Base-by-base conservation (phyloP, 2,888 invertebrate species). In the Liposcelis brunnea region DNA sequence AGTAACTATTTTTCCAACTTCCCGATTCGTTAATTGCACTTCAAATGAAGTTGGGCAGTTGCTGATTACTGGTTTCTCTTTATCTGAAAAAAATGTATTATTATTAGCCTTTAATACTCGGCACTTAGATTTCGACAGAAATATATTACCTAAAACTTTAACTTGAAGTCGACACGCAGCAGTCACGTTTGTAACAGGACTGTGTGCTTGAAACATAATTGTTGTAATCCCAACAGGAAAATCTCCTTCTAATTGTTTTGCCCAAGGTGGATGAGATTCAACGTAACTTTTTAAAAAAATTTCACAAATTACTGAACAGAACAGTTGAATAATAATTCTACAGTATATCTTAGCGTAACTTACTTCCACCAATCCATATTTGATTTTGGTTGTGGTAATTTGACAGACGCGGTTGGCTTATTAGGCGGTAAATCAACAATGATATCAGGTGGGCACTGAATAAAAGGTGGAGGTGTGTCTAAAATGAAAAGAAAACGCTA, bases 361-460 rank as follows among this genome's bases (percentile, higher is more conserved):
- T 61, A 72, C 71, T 68, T 67, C 62, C 66, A 65, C 70, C 71
- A 77, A 57, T 78, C 75, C 55, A 77, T 68, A 59, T 78, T 78
- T 31, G 78, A 73, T 54, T 72, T 59, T 1, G 71, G 71, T 45
- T 70, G 64, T 2, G 71, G 68, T 46, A 74, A 67, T 40, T 63
- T 60, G 36, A 73, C 65, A 47, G 63, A 58, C 52, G 67, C 64
- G 12, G 64, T 61, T 34, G 58, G 61, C 51, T 68, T 64, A 33
- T 68, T 65, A 15, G 61, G 56, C 32, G 68, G 66, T 40, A 79
- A 61, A 40, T 68, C 66, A 31, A 74, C 68, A 31, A 68, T 70
- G 35, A 77, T 64, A 53, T 73, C 70, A 35, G 69, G 65, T 1
- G 79, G 77, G 55, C 79, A 80, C 52, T 68, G 71, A 49, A 80